A percentile compares a stretch with the other conserved stretches of the same genome.
Conservation (phyloP, 2,888 invertebrate genomes). For the Andricus quercusramuli region DNA sequence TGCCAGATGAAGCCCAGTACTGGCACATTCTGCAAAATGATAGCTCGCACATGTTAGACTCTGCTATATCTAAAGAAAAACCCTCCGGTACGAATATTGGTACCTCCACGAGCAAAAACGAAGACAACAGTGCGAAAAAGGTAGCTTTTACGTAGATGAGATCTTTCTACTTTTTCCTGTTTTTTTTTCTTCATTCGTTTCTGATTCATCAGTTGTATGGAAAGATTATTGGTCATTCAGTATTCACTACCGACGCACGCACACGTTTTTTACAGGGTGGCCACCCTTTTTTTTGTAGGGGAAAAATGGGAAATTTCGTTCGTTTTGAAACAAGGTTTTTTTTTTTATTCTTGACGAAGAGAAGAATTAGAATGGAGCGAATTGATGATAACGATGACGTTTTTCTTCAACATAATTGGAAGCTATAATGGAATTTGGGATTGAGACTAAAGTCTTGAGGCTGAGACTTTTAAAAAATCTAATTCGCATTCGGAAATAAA, state of each 20-base stretch:
- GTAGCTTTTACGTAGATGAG: slow-evolving; percentile 60
- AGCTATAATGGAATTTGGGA: not conserved
- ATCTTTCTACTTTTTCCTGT: slow-evolving; percentile 28
- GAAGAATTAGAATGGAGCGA: not conserved
- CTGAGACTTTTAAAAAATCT: not conserved
- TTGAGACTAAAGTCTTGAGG: no score
- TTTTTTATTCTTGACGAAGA: not conserved
- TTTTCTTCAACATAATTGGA: not conserved
- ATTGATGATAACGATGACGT: not conserved
- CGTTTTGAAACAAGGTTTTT: not conserved
- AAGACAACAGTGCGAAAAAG: slow-evolving; percentile 74
- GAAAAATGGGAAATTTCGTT: not conserved
- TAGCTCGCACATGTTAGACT: slow-evolving; percentile 71
- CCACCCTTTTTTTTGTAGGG: not conserved
- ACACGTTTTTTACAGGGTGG: not conserved
- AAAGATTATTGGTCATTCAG: slow-evolving; percentile 4
- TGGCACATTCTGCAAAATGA: slow-evolving; percentile 72
- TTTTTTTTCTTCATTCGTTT: slow-evolving; percentile 29
- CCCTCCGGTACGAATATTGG: slow-evolving; percentile 68
- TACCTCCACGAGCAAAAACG: slow-evolving; percentile 69
- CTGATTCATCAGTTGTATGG: not conserved
- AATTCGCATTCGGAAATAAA: not conserved
- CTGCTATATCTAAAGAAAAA: slow-evolving; percentile 71
- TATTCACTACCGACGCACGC: slow-evolving; percentile 4
- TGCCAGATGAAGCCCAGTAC: slow-evolving; percentile 67